Evolutionary conservation across 1,140 invertebrate genomes (phyloP).

Genomic region (Temnothorax nylanderi): DNA sequence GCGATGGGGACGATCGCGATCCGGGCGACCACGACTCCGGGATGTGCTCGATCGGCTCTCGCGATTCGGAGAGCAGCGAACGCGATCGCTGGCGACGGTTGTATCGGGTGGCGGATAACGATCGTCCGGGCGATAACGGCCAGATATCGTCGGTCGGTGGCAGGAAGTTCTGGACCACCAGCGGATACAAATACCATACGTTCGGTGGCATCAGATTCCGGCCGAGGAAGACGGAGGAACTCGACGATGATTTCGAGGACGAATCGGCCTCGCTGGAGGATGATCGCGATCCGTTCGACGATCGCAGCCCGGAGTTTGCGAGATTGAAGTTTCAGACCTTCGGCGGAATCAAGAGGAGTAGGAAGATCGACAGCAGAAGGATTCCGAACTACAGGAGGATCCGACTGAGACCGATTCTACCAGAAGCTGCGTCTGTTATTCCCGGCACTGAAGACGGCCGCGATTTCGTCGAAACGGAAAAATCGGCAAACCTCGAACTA

Average conservation of each 20-base stretch:
- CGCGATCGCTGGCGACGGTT: conserved; percentile 9
- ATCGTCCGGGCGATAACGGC: not conserved
- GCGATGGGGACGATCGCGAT: not conserved
- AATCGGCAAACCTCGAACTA: not conserved
- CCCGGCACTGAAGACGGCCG: no score
- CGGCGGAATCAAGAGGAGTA: conserved; percentile 75
- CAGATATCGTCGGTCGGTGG: conserved; percentile 58
- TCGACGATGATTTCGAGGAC: conserved; percentile 33
- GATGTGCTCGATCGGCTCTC: conserved; percentile 74
- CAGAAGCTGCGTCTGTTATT: not conserved
- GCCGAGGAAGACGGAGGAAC: conserved; percentile 41
- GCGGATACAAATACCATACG: conserved; percentile 74
- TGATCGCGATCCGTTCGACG: not conserved
- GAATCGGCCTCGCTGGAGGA: not conserved
- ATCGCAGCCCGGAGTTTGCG: conserved; percentile 45
- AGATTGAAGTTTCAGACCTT: conserved; percentile 76
- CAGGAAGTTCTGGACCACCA: conserved; percentile 69
- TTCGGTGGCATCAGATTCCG: conserved; percentile 77
- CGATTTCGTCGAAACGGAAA: not conserved
- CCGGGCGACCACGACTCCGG: conserved; percentile 72
- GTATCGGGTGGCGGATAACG: not conserved
- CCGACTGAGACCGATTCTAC: conserved; percentile 47
- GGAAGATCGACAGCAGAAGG: conserved; percentile 51
- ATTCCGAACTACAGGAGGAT: conserved; percentile 52
- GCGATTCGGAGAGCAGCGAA: conserved; percentile 27